These are phyloP conservation scores for Holotrichia oblita DNA, from an alignment of 1,140 invertebrate species.

Conservation along the genomic window DNA sequence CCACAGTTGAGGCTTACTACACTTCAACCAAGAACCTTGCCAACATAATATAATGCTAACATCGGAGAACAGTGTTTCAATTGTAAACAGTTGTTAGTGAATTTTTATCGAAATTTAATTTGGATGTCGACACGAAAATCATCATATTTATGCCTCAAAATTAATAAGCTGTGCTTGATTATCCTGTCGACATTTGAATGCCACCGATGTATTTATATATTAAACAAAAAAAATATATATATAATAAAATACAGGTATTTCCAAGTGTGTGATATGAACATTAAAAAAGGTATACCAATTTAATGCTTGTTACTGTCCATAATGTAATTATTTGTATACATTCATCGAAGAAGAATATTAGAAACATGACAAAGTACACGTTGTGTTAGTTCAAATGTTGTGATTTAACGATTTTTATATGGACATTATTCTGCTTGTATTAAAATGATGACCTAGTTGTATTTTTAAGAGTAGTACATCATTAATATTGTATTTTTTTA, in stretches of 20 bases:
- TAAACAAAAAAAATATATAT: background rate
- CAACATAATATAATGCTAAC: constrained; percentile 45
- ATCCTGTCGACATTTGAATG: constrained; percentile 10
- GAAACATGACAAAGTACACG: constrained; percentile 34
- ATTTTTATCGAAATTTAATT: constrained; percentile 18
- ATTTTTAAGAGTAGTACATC: constrained; percentile 42
- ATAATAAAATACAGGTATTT: constrained; percentile 51
- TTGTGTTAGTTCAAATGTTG: constrained; percentile 41
- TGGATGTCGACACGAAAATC: constrained; percentile 17
- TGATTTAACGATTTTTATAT: constrained; percentile 42
- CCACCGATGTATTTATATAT: constrained; percentile 33
- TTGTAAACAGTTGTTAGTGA: constrained; percentile 38
- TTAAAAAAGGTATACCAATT: constrained; percentile 46
- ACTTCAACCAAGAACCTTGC: constrained; percentile 27
- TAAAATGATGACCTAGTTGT: constrained; percentile 42
- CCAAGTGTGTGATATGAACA: constrained; percentile 52
- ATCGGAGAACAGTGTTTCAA: constrained; percentile 49
- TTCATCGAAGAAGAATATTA: constrained; percentile 42
- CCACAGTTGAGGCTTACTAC: constrained; percentile 58
- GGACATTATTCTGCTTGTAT: constrained; percentile 43
- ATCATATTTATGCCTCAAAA: constrained; percentile 19
- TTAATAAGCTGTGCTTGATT: constrained; percentile 17
- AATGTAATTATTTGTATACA: constrained; percentile 42
- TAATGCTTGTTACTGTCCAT: constrained; percentile 43
- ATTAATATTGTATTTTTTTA: constrained; percentile 44